Percentiles rank a stretch among this genome's conserved stretches.
Conservation (phyloP, 2,113 vertebrate species). For the Promerops cafer region DNA sequence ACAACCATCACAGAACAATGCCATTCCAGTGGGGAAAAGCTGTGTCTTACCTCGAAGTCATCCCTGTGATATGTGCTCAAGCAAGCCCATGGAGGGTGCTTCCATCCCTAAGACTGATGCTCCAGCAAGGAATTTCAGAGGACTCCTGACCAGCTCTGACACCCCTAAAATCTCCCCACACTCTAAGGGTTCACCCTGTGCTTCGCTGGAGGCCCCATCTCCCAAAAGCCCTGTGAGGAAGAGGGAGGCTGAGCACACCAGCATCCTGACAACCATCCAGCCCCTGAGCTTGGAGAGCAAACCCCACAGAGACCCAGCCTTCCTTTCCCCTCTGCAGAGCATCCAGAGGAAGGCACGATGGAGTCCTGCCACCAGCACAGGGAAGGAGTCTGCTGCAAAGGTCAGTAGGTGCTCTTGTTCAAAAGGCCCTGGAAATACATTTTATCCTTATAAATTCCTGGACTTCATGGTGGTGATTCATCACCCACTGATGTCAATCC, state of each 20-base stretch:
- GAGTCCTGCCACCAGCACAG: neutral
- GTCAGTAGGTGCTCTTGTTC: neutral
- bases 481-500: neutral
- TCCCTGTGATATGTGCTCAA: neutral
- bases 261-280: neutral
- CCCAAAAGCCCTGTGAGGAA: neutral
- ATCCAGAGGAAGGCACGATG: neutral
- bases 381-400: neutral
- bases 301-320: neutral
- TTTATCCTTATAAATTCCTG: neutral
- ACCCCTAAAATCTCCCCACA: neutral
- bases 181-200: neutral
- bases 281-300: neutral
- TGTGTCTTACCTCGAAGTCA: neutral
- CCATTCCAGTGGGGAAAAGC: neutral
- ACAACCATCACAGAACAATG: neutral
- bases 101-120: neutral
- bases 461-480: neutral
- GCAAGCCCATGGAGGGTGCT: constrained; percentile 64
- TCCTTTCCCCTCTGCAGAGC: neutral
- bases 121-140: neutral
- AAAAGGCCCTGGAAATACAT: neutral
- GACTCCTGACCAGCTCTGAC: neutral
- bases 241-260: neutral
- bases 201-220: neutral